A percentile compares a stretch with the other conserved stretches of the same genome.
phyloP scores from a whole-genome alignment of 2,888 invertebrate species.

The Eristalis pertinax region DNA sequence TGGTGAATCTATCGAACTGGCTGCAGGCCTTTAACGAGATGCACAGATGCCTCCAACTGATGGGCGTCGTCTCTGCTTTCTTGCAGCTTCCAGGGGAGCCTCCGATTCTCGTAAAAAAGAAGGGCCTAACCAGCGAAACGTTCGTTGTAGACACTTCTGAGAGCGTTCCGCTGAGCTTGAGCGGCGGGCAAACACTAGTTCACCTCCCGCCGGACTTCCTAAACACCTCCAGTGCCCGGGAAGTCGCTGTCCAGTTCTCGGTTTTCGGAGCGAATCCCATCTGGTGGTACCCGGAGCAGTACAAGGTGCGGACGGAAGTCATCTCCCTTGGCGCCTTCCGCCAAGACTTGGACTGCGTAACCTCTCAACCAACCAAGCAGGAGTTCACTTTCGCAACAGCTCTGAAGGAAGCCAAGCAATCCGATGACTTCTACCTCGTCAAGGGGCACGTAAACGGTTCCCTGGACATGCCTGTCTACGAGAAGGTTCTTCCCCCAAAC shows the following conservation, averaged over 20 bases:
- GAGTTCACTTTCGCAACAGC: conserved; percentile 62
- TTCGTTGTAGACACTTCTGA: conserved; percentile 20
- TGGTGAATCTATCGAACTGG: conserved; percentile 71
- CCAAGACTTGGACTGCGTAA: conserved; percentile 1
- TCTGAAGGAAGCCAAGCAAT: not conserved
- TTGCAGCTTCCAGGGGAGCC: conserved; percentile 44
- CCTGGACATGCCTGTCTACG: conserved; percentile 73
- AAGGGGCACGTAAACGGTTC: conserved; percentile 54
- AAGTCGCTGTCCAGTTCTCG: conserved; percentile 34
- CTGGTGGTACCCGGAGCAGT: conserved; percentile 76
- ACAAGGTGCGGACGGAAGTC: conserved; percentile 59
- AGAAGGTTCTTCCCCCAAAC: conserved; percentile 66
- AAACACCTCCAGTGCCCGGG: not conserved
- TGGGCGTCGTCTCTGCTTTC: conserved; percentile 49
- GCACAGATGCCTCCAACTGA: conserved; percentile 39
- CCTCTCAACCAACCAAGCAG: not conserved
- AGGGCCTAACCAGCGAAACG: conserved; percentile 24
- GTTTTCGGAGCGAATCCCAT: conserved; percentile 72
- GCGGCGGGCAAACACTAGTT: conserved; percentile 9
- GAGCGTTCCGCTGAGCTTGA: not conserved
- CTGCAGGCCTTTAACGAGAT: conserved; percentile 40
- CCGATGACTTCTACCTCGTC: not conserved
- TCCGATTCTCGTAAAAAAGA: not conserved
- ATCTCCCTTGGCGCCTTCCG: conserved; percentile 70
- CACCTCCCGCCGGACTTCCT: conserved; percentile 20